These are phyloP conservation scores for Dipus sagitta DNA, from an alignment of 2,797 vertebrate species.

Conservation along the genomic window DNA sequence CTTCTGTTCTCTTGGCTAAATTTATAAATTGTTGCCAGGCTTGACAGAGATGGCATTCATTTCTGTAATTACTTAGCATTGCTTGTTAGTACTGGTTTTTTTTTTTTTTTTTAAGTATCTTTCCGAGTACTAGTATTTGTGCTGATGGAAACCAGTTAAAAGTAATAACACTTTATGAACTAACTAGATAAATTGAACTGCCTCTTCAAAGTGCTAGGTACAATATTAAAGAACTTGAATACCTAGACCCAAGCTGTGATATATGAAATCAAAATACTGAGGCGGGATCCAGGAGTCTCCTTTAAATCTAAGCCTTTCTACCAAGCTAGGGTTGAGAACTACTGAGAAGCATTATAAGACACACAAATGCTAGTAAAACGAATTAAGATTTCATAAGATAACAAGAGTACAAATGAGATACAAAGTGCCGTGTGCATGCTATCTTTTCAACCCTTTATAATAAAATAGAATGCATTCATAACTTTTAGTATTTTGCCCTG, in stretches of 20 bases:
- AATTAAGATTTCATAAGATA: background rate
- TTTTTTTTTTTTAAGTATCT: conserved; percentile 25
- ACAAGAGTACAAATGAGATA: background rate
- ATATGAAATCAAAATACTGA: background rate
- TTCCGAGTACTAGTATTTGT: conserved; percentile 17
- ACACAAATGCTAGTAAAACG: conserved; percentile 7
- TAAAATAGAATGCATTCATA: background rate
- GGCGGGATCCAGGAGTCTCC: background rate
- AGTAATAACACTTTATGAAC: background rate
- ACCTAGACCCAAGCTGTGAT: background rate
- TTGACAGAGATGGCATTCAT: conserved; percentile 1
- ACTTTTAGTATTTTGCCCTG: background rate
- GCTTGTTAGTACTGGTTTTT: background rate
- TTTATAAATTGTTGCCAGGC: conserved; percentile 30
- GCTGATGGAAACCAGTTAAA: conserved; percentile 34
- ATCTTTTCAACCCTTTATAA: background rate
- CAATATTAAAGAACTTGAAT: background rate
- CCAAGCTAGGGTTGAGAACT: background rate
- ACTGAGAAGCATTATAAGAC: background rate
- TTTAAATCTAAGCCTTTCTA: background rate
- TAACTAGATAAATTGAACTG: background rate
- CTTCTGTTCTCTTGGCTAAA: conserved; percentile 75
- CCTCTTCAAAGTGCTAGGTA: background rate
- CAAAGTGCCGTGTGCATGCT: background rate
- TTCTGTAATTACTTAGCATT: conserved; percentile 60